Percentiles rank a stretch among this genome's conserved stretches.
phyloP scores from a whole-genome alignment of 2,888 invertebrate genomes.

The Diplolepis rosae region DNA sequence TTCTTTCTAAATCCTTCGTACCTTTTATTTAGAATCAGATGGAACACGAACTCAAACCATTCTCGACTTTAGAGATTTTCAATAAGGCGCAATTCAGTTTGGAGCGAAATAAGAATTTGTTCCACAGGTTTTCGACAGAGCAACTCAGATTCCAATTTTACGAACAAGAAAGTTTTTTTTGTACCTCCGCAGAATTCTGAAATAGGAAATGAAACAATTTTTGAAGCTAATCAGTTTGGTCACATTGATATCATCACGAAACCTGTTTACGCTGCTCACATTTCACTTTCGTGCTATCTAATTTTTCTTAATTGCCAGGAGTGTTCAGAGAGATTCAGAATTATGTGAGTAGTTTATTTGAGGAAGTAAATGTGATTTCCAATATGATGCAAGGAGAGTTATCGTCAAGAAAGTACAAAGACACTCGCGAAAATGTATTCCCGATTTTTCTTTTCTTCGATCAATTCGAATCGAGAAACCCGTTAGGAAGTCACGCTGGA shows the following conservation, averaged over 20 bases:
- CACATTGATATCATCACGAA: not conserved
- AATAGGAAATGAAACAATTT: not conserved
- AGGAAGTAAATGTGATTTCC: not conserved
- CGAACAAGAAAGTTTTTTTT: constrained; percentile 26
- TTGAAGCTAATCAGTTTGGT: not conserved
- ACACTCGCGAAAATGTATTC: constrained; percentile 18
- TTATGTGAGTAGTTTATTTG: not conserved
- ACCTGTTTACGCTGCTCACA: not conserved
- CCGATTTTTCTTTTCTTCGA: constrained; percentile 32
- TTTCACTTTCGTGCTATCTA: not conserved
- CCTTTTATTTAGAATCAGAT: constrained; percentile 29
- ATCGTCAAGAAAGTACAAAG: constrained; percentile 26
- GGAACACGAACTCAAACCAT: not conserved
- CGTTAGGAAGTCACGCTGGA: constrained; percentile 35
- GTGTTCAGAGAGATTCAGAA: not conserved
- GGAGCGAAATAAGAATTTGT: constrained; percentile 34
- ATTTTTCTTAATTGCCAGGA: constrained; percentile 1
- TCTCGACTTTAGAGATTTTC: not conserved
- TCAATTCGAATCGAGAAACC: constrained; percentile 31
- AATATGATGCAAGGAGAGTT: constrained; percentile 32
- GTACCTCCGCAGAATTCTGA: constrained; percentile 31
- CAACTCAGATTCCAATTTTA: constrained; percentile 30
- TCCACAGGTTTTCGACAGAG: constrained; percentile 33
- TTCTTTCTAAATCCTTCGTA: not conserved
- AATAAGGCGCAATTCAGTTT: constrained; percentile 25